A percentile compares a stretch with the other conserved stretches of the same genome.
Conservation (phyloP, 2,113 vertebrate species). For the Muscicapa adusta region DNA sequence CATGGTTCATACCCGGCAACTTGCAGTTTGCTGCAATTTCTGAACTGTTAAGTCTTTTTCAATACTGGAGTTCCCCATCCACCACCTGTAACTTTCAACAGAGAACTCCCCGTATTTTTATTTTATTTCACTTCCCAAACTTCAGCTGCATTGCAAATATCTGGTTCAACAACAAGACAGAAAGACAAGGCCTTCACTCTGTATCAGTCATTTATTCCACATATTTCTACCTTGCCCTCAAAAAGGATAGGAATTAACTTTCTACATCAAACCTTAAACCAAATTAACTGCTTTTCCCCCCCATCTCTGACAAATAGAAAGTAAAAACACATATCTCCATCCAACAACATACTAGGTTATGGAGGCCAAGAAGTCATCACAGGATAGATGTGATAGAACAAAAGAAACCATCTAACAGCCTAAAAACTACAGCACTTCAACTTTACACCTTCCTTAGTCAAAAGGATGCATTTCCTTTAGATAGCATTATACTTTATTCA, state of each 20-base stretch:
- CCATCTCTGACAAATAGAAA: neutral
- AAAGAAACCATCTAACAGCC: neutral
- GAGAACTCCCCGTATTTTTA: neutral
- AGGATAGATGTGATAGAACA: neutral
- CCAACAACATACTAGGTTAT: neutral
- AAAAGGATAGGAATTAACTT: neutral
- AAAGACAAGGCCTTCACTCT: neutral
- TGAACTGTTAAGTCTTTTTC: neutral
- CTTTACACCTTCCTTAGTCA: neutral
- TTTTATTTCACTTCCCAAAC: neutral
- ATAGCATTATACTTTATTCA: accelerated
- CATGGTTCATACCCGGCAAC: neutral
- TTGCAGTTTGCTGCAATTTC: neutral
- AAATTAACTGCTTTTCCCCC: accelerated
- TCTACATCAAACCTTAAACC: neutral
- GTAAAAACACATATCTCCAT: neutral
- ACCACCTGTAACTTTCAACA: neutral
- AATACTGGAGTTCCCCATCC: accelerated
- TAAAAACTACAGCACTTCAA: neutral
- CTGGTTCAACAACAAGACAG: neutral
- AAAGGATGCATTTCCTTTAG: neutral
- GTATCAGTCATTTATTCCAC: neutral
- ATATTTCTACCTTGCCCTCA: neutral
- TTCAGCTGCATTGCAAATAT: neutral
- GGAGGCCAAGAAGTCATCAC: neutral